Evolutionary conservation across 2,888 invertebrate genomes (phyloP).

Genomic region (Rosalia funebris): DNA sequence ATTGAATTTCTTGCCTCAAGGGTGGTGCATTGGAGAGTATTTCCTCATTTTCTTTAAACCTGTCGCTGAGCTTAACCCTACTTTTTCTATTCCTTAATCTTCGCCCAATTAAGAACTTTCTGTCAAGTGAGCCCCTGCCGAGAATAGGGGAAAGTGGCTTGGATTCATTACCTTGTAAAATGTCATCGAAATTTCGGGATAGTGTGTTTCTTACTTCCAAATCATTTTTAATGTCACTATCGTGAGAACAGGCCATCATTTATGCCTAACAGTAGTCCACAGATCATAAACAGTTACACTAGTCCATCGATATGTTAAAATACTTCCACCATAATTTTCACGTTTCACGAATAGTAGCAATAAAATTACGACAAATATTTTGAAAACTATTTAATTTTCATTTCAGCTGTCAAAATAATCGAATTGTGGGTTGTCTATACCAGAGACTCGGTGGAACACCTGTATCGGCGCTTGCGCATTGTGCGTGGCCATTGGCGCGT

Average conservation of each 20-base stretch:
- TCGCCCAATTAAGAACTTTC: constrained; percentile 31
- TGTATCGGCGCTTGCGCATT: constrained; percentile 37
- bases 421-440: background rate
- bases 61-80: constrained; percentile 31
- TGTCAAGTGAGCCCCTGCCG: constrained; percentile 41
- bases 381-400: background rate
- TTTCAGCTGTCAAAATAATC: constrained; percentile 2
- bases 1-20: too few relatives aligned
- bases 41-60: constrained; percentile 30
- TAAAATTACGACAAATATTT: background rate
- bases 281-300: background rate
- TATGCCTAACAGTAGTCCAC: too few relatives aligned
- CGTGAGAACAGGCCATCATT: background rate
- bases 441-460: background rate
- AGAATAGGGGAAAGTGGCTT: constrained; percentile 53
- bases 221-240: constrained; percentile 13
- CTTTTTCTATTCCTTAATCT: constrained; percentile 26
- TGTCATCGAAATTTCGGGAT: constrained; percentile 4
- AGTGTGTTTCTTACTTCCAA: constrained; percentile 26
- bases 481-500: constrained; percentile 45
- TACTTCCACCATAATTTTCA: constrained; percentile 8
- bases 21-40: too few relatives aligned
- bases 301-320: background rate
- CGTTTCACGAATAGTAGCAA: background rate
- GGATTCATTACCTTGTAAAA: constrained; percentile 22